Evolutionary conservation across 2,888 invertebrate species (phyloP), one percentile per base, ranked within the genome.

Genomic region (Ormyrus thymus): DNA sequence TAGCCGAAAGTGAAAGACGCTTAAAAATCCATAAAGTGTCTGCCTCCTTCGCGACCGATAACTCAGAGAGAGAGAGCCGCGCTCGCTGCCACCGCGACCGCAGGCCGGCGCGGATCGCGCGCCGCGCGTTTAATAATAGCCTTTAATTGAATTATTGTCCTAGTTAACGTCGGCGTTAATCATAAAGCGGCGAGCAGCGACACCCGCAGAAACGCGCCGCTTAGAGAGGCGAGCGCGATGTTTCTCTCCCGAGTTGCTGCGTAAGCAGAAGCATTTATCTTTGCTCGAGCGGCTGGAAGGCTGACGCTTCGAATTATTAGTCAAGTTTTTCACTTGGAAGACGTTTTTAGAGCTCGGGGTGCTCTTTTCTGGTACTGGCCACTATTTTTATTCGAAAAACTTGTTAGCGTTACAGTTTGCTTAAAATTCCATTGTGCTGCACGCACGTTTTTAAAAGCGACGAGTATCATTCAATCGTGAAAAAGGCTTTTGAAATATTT

Each of bases 121-220:
- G 55, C 55, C 48, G 65, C 55, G 59, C 77, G 51, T 78, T 75
- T 83, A 83, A 85, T 85, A 85, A 85, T 84, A 84, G 83, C 81
- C 83, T 83, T 51, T 83, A 84, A 85, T 86, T 86, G 85, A 86
- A 86, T 86, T 86, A 86, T 86, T 83, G 86, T 86, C 84, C 85
- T 82, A 79, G 83, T 86, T 84, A 85, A 84, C 79, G 84, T 83
- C 82, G 82, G 81, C 83, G 84, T 86, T 85, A 82, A 84, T 86
- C 86, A 85, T 82, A 43, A 5, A 13, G n/a, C 11, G 29, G 70
- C 59, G 29, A 29, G 29, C 46, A 56, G 46, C 55, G 58, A 65
- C 56, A 65, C 15, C 58, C 48, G 61, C 51, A 55, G 15, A 45
- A 13, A 43, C 48, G 15, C 62, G 6, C 3, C 51, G 51, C 62